phyloP scores from a whole-genome alignment of 2,888 invertebrate species.

The Drosophila nigricruria region DNA sequence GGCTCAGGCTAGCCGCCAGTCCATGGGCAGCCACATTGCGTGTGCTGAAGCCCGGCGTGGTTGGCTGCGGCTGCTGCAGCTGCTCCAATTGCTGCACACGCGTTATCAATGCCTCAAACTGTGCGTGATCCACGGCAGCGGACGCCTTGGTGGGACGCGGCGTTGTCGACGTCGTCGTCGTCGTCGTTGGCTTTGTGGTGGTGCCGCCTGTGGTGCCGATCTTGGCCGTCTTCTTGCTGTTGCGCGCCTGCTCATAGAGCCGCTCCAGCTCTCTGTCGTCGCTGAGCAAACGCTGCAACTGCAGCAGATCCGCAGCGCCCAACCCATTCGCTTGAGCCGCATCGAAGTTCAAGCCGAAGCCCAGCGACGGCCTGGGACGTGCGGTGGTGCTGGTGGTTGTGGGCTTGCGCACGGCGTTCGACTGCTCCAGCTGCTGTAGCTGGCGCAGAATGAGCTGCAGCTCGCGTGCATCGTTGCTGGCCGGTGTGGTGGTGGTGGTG shows the following conservation, averaged over 20 bases:
- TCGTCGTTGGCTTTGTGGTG: constrained; percentile 32
- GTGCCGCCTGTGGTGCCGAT: constrained; percentile 24
- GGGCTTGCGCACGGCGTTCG: constrained; percentile 48
- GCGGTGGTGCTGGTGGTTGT: constrained; percentile 23
- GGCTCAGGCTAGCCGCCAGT: constrained; percentile 8
- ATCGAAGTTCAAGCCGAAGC: constrained; percentile 16
- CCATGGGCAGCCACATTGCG: constrained; percentile 70
- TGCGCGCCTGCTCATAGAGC: constrained; percentile 81
- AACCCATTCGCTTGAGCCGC: constrained; percentile 17
- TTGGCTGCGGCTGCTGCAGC: constrained; percentile 63
- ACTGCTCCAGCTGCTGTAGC: constrained; percentile 71
- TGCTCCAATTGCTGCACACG: constrained; percentile 85
- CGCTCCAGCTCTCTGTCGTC: constrained; percentile 84
- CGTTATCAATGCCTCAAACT: constrained; percentile 85
- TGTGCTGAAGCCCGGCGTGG: constrained; percentile 70
- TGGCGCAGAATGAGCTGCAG: constrained; percentile 72
- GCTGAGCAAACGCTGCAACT: constrained; percentile 85
- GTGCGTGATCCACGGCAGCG: constrained; percentile 85
- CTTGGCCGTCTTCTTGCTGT: constrained; percentile 51
- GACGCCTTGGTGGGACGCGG: constrained; percentile 59
- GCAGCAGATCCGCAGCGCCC: constrained; percentile 85
- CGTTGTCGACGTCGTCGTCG: constrained; percentile 53
- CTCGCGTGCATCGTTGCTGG: constrained; percentile 60
- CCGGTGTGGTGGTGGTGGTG: constrained; percentile 25
- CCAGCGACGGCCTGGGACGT: not conserved